A percentile compares a stretch with the other conserved stretches of the same genome.
These are phyloP conservation scores for Datnioides undecimradiatus DNA, from an alignment of 2,113 vertebrate genomes.

Conservation along the genomic window DNA sequence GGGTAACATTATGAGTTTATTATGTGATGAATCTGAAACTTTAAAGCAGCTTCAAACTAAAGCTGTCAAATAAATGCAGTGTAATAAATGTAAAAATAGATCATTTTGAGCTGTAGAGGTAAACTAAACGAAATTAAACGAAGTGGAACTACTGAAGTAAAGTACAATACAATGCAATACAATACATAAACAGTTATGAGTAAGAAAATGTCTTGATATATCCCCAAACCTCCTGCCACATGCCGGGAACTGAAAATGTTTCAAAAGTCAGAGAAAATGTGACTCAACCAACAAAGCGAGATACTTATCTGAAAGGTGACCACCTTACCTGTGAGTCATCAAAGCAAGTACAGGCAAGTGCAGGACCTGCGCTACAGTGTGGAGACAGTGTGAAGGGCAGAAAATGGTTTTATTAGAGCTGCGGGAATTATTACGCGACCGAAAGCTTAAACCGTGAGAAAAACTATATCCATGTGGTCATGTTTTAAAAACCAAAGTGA, in stretches of 20 bases:
- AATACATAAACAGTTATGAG: too few relatives aligned
- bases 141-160: too few relatives aligned
- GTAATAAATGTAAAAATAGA: neutral
- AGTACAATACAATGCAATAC: too few relatives aligned
- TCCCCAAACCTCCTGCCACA: too few relatives aligned
- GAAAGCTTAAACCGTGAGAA: too few relatives aligned
- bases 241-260: neutral
- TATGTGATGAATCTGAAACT: neutral
- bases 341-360: neutral
- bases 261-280: neutral
- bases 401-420: neutral
- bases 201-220: too few relatives aligned
- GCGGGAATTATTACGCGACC: neutral
- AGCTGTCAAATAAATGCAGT: neutral
- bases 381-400: neutral
- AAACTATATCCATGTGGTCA: neutral
- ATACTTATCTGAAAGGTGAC: neutral
- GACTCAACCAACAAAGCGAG: neutral
- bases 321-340: constrained; percentile 40
- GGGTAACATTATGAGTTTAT: neutral
- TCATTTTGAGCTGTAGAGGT: too few relatives aligned
- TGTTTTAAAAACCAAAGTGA: too few relatives aligned
- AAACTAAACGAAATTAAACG: too few relatives aligned
- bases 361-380: too few relatives aligned
- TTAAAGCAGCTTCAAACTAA: neutral